phyloP scores from a whole-genome alignment of 30 jellyfish, hydroid and myxozoan genomes.

The Chrysaora quinquecirrha region DNA sequence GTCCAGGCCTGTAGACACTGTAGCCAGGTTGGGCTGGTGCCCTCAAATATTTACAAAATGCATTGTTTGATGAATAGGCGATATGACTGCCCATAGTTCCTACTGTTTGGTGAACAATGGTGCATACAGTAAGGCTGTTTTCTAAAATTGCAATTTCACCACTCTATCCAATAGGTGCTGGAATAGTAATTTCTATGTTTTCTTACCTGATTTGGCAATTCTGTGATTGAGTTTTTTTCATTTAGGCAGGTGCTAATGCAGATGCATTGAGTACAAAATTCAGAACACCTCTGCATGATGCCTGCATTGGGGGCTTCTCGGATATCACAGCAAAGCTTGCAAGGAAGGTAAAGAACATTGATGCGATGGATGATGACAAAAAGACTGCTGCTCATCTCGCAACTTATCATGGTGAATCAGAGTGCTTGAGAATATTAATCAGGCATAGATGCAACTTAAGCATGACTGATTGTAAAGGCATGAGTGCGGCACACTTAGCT shows the following conservation, averaged over 20 bases:
- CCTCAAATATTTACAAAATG: too few species aligned
- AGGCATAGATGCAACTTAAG: background rate
- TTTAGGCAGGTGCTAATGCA: slow-evolving; percentile 12
- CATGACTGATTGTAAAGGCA: slow-evolving; percentile 9
- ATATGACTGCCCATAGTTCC: too few species aligned
- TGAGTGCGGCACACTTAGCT: slow-evolving; percentile 18
- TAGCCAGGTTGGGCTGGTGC: too few species aligned
- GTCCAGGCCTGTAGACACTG: too few species aligned
- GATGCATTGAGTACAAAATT: background rate
- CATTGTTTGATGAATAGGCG: too few species aligned
- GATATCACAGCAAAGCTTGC: slow-evolving; percentile 6
- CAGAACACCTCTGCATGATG: slow-evolving; percentile 38
- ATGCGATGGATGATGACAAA: background rate
- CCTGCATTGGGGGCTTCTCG: slow-evolving; percentile 34
- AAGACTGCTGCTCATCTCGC: slow-evolving; percentile 26
- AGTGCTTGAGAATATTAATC: background rate
- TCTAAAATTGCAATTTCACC: too few species aligned
- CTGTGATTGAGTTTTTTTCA: too few species aligned
- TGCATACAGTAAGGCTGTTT: too few species aligned
- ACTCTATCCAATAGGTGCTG: too few species aligned
- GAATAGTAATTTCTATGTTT: too few species aligned
- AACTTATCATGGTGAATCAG: slow-evolving; percentile 28
- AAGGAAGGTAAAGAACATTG: background rate
- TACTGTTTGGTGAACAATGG: too few species aligned
- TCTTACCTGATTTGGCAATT: too few species aligned